phyloP scores from a whole-genome alignment of 2,888 invertebrate species.

The Caenorhabditis sp. region DNA sequence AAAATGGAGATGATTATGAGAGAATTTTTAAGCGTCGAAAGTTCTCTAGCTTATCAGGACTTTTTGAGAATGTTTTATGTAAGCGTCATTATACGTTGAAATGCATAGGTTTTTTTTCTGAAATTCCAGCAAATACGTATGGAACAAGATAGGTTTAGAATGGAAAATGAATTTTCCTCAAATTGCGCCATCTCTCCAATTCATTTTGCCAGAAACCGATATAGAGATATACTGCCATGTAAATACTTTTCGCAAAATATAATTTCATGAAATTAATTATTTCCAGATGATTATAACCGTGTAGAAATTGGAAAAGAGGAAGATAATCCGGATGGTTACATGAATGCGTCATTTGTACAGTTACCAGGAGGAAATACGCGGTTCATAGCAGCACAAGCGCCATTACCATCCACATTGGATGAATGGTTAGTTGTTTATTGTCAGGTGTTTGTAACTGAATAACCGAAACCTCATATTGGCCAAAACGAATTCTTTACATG shows the following conservation, averaged over 20 bases:
- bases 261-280: neutral
- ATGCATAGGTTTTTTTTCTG: neutral
- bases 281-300: constrained; percentile 62
- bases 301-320: constrained; percentile 41
- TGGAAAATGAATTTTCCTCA: constrained; percentile 30
- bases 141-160: constrained; percentile 49
- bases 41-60: neutral
- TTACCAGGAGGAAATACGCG: constrained; percentile 42
- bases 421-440: constrained; percentile 45
- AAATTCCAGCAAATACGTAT: constrained; percentile 54
- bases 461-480: too few species aligned
- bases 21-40: constrained; percentile 21
- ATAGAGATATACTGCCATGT: constrained; percentile 67
- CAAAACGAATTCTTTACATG: too few species aligned
- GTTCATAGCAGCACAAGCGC: constrained; percentile 68
- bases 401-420: constrained; percentile 55
- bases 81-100: neutral
- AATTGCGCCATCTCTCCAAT: constrained; percentile 38
- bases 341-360: constrained; percentile 61
- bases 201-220: constrained; percentile 59
- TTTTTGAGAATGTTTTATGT: constrained; percentile 29
- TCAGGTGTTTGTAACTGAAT: neutral
- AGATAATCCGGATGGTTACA: constrained; percentile 58
- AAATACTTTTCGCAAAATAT: constrained; percentile 10
- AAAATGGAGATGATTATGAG: constrained; percentile 2